Conservation (phyloP, 2,888 invertebrate species). For the Pristionchus mayeri region DNA sequence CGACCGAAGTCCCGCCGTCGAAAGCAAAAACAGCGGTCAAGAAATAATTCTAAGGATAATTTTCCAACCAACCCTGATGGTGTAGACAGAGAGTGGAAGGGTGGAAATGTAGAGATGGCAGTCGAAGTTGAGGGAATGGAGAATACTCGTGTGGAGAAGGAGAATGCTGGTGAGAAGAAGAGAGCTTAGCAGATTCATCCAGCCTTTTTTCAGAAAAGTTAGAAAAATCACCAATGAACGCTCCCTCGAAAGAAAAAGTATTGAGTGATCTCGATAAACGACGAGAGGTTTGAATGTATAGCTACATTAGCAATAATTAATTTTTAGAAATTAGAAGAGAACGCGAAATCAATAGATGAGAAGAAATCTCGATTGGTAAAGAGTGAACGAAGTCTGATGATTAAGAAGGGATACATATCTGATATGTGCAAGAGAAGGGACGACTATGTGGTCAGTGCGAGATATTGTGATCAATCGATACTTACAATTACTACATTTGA, state of each 20-base stretch:
- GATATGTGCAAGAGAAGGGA: constrained; percentile 33
- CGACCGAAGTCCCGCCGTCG: background rate
- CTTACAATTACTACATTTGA: too few species aligned
- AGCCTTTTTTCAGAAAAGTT: background rate
- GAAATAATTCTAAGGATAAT: background rate
- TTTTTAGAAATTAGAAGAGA: background rate
- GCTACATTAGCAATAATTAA: background rate
- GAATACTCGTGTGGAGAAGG: background rate
- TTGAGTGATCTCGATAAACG: background rate
- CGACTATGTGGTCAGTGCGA: background rate
- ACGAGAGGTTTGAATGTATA: background rate
- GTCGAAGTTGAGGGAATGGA: background rate
- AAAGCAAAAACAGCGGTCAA: background rate
- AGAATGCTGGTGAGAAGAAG: background rate
- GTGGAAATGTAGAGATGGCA: background rate
- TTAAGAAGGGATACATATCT: background rate
- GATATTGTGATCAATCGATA: too few species aligned
- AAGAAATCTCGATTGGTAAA: constrained; percentile 2
- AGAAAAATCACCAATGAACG: background rate
- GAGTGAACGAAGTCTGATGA: constrained; percentile 13
- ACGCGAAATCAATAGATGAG: background rate
- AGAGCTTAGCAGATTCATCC: background rate
- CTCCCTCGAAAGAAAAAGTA: background rate
- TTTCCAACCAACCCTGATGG: background rate
- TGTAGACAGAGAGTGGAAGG: too few species aligned